These are phyloP conservation scores for Pterois miles DNA, from an alignment of 2,797 vertebrate genomes.

Conservation along the genomic window DNA sequence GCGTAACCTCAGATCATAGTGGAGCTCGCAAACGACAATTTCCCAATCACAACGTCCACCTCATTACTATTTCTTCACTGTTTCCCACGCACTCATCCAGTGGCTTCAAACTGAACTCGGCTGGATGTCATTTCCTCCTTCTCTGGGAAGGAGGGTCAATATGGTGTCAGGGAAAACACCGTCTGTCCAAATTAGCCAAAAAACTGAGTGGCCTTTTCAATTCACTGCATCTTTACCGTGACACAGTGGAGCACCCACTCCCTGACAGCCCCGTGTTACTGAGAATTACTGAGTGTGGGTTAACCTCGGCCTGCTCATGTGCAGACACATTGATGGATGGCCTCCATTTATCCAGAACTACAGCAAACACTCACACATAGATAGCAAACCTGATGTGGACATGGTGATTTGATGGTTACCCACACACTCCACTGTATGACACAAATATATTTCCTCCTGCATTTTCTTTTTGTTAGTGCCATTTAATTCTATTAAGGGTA, in stretches of 20 bases:
- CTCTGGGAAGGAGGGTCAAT: not conserved
- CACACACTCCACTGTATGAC: not conserved
- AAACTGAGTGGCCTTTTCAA: constrained; percentile 47
- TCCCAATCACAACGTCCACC: not conserved
- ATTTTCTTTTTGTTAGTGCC: too few species aligned
- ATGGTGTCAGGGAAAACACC: not conserved
- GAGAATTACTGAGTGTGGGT: not conserved
- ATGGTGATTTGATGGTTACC: not conserved
- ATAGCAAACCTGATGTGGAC: not conserved
- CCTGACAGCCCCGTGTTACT: not conserved
- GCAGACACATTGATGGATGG: constrained; percentile 38
- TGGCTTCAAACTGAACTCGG: not conserved
- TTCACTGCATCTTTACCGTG: not conserved
- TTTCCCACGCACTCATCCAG: not conserved
- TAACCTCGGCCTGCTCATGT: not conserved
- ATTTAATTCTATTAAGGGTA: too few species aligned
- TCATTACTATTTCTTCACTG: not conserved
- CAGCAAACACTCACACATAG: not conserved
- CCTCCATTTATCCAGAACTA: not conserved
- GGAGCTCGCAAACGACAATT: not conserved
- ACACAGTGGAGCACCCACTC: constrained; percentile 1
- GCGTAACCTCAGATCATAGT: not conserved
- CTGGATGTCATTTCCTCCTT: not conserved
- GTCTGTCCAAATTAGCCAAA: not conserved
- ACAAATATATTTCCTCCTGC: too few species aligned